Conservation (phyloP, 30 jellyfish, hydroid and myxozoan genomes). For the Catostylus mosaicus region DNA sequence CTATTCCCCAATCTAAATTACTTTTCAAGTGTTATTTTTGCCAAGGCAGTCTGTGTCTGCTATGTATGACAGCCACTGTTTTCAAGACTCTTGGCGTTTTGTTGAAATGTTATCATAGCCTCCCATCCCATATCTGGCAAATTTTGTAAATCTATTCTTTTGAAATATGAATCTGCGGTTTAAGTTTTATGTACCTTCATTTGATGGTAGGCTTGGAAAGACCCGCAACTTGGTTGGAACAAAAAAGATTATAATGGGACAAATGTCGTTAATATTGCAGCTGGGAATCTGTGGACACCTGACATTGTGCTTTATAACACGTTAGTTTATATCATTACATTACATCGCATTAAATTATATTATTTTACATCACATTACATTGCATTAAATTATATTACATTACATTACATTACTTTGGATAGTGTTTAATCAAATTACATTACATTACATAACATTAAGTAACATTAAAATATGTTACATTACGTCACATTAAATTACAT, state of each 20-base stretch:
- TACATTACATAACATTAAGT: neutral
- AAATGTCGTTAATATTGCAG: constrained; percentile 11
- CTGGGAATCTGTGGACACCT: constrained; percentile 36
- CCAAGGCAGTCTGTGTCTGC: too few species aligned
- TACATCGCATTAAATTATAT: neutral
- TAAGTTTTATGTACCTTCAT: too few species aligned
- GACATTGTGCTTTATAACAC: constrained; percentile 46
- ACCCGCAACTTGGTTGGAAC: constrained; percentile 49
- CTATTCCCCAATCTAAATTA: too few species aligned
- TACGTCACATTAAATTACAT: neutral
- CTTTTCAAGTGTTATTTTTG: too few species aligned
- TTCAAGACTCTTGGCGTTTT: too few species aligned
- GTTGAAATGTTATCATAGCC: too few species aligned
- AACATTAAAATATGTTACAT: neutral
- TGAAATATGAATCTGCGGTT: too few species aligned
- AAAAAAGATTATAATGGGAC: constrained; percentile 21
- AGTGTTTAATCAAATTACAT: neutral
- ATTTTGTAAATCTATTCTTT: too few species aligned
- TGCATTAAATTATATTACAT: neutral
- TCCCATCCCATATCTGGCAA: too few species aligned
- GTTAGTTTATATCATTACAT: neutral
- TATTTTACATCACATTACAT: neutral
- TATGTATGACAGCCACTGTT: too few species aligned
- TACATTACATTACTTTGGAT: neutral
- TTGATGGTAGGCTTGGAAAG: constrained; percentile 43